Evolutionary conservation across 2,797 vertebrate genomes (phyloP), one percentile per base, ranked within the genome.

Genomic region (Lithobates pipiens): DNA sequence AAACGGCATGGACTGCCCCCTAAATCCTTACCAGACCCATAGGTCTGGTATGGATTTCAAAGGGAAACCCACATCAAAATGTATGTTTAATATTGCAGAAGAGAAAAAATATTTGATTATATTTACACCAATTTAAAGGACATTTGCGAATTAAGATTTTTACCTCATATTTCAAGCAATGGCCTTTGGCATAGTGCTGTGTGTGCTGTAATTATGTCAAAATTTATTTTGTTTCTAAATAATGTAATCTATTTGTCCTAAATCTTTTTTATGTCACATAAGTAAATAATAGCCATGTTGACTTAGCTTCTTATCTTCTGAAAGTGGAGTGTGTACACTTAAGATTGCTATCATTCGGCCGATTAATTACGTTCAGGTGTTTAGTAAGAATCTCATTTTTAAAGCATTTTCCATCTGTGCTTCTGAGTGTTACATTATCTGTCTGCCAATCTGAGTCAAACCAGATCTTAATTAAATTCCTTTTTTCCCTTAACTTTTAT

Each of bases 401-500:
- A 73, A 80, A 76, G 32, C 70, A 27, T 73, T 83, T 75, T 70
- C 67, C 21, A 13, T 50, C 34, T 84, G 9, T 70, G 81, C 86
- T 88, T 85, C 73, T 88, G 5, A 0, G 46, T 27, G 65, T 69
- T 10, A 0, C 29, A 42, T 88, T 86, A 82, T 89, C 85, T 86
- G 86, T 76, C 67, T 73, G 80, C 74, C 83, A 81, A 89, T 89
- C 61, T 69, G 29, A 88, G 78, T 36, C n/a, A 3, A 86, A 86
- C 76, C 16, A 77, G 10, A 65, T 88, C 42, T 81, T 88, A 82
- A 87, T 88, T 86, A 76, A 70, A 78, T 50, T 84, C 80, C 54
- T 27, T 77, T 79, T 80, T 73, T 46, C 72, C 57, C 16, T 61
- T 27, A 10, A 44, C 16, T 68, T 83, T 80, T 90, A 88, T 78